Evolutionary conservation across 2,888 invertebrate species (phyloP).

Genomic region (Diadegma fenestrale): DNA sequence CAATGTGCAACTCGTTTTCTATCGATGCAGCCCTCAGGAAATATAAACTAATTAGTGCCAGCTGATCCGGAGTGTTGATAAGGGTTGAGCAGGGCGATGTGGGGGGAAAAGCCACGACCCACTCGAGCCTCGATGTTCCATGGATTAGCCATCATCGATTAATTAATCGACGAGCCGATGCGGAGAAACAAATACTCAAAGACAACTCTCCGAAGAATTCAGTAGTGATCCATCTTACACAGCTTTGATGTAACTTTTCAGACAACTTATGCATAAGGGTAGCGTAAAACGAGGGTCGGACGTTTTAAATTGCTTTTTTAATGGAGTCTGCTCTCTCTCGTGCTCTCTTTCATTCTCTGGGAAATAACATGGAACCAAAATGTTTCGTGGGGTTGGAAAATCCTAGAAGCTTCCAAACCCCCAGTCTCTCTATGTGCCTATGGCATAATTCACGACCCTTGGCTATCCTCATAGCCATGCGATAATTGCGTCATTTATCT

Average conservation of each 20-base stretch:
- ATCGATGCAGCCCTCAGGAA: too few species aligned
- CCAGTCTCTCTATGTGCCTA: not conserved
- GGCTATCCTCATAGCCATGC: conserved; percentile 26
- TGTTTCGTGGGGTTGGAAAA: conserved; percentile 28
- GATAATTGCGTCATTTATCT: conserved; percentile 51
- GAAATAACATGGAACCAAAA: not conserved
- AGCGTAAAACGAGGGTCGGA: conserved; percentile 28
- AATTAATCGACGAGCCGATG: too few species aligned
- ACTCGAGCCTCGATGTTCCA: too few species aligned
- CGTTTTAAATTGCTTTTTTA: conserved; percentile 47
- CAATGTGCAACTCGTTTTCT: too few species aligned
- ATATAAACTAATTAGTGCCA: too few species aligned
- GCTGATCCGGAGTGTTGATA: too few species aligned
- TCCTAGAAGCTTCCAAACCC: conserved; percentile 18
- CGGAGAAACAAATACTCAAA: not conserved
- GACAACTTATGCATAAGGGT: not conserved
- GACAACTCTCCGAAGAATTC: not conserved
- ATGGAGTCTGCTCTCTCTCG: conserved; percentile 10
- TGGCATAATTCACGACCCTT: conserved; percentile 38
- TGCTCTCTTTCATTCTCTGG: not conserved
- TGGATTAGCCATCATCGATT: too few species aligned
- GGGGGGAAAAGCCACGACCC: too few species aligned
- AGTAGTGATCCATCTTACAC: not conserved
- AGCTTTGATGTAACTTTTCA: not conserved
- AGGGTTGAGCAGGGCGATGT: too few species aligned